phyloP scores from a whole-genome alignment of 2,113 vertebrate species.

The Myotis lucifugus region DNA sequence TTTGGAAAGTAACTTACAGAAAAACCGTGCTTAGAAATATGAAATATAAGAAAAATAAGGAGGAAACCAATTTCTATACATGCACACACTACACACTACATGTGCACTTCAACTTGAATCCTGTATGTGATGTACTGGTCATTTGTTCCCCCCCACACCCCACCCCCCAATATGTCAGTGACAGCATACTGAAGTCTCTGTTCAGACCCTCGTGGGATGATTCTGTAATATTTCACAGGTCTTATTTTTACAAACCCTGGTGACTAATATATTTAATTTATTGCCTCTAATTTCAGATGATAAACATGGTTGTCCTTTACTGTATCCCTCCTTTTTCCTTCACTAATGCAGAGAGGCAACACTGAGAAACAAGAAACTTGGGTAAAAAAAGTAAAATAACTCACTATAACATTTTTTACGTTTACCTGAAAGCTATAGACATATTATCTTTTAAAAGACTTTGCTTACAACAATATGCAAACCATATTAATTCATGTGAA shows the following conservation, averaged over 20 bases:
- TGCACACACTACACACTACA: background rate
- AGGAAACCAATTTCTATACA: background rate
- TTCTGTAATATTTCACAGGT: constrained; percentile 52
- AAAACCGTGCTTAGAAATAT: constrained; percentile 34
- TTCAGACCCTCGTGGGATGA: constrained; percentile 47
- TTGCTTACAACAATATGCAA: constrained; percentile 11
- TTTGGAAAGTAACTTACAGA: constrained; percentile 38
- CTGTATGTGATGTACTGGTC: background rate
- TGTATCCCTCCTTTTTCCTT: background rate
- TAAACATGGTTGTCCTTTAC: constrained; percentile 35
- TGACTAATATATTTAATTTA: constrained; percentile 52
- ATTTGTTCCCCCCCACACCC: background rate
- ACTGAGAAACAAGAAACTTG: background rate
- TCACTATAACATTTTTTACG: background rate
- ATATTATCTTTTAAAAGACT: background rate
- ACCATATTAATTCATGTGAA: constrained; percentile 18
- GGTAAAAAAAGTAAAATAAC: constrained; percentile 8
- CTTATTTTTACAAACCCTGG: constrained; percentile 43
- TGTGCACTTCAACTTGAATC: background rate
- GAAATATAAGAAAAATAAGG: background rate
- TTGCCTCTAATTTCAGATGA: constrained; percentile 52
- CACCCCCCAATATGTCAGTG: background rate
- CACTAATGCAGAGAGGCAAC: background rate
- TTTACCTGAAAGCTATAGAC: background rate
- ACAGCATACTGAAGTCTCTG: constrained; percentile 12